Conservation (phyloP, 2,888 invertebrate genomes). For the Agonum fuliginosum region DNA sequence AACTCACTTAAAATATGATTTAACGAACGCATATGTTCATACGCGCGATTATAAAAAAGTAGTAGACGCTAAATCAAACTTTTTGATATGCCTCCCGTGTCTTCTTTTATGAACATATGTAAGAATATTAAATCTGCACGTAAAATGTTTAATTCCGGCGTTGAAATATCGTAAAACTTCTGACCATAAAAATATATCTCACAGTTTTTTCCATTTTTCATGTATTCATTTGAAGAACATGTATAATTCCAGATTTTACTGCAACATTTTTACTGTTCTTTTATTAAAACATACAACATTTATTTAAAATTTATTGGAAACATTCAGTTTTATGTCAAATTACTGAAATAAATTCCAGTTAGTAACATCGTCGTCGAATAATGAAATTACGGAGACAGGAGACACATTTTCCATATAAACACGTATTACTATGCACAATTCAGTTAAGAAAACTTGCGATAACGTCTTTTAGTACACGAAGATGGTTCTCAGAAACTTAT, state of each 20-base stretch:
- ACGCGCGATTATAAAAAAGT: no score
- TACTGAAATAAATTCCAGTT: neutral
- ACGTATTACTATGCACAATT: slow-evolving; percentile 21
- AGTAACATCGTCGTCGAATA: neutral
- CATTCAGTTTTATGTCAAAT: neutral
- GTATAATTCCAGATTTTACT: neutral
- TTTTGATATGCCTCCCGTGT: no score
- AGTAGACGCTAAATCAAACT: no score
- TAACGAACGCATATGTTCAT: no score
- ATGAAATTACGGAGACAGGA: slow-evolving; percentile 18
- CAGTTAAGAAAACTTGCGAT: slow-evolving; percentile 31
- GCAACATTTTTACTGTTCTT: neutral
- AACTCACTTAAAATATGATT: no score
- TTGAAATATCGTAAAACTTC: neutral
- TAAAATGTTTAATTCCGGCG: neutral
- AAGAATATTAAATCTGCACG: neutral
- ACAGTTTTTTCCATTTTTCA: neutral
- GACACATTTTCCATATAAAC: slow-evolving; percentile 31
- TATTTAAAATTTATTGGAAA: neutral
- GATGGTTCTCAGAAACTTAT: neutral
- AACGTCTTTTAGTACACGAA: slow-evolving; percentile 20
- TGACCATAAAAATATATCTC: slow-evolving; percentile 19
- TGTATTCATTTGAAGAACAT: neutral
- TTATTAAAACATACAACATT: slow-evolving; percentile 10
- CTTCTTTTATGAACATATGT: slow-evolving; percentile 11